Evolutionary conservation across 2,113 vertebrate species (phyloP), one percentile per base, ranked within the genome.

Genomic region (Haliaeetus leucogaster): DNA sequence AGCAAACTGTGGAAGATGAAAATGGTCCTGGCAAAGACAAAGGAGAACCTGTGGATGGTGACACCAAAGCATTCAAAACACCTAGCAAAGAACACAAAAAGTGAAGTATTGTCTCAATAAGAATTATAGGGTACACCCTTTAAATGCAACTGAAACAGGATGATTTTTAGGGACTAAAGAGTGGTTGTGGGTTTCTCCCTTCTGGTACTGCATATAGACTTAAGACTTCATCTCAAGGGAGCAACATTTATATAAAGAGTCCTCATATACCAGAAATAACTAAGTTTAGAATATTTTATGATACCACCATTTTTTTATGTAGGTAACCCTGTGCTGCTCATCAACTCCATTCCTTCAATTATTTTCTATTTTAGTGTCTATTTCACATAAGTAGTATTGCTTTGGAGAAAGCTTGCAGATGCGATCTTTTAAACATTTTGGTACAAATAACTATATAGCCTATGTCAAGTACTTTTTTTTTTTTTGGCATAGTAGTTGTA

Each of bases 31-130:
- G 95, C 10, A 98, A 98, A 88, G 98, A 98, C 13, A 96, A 96
- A 90, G 97, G 97, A 53, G 97, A 97, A 43, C n/a, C 97, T 29
- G 95, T 97, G 89, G 98, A 99, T 59, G 62, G 94, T 82, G 98
- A 99, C n/a, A 85, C 98, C 36, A 99, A 98, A 83, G 98, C 98
- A 0, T 99, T 99, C 94, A 98, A 96, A 97, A 98, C 96, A 79
- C 96, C 98, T 30, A 95, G 53, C 74, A 98, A 98, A 91, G 99
- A 99, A 79, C 98, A 98, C 82, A 98, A 96, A 97, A 98, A 95
- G 98, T 98, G 92, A 97, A 95, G 91, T 83, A 82, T 89, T 95
- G 21, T 47, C 10, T 78, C 36, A 63, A 2, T 89, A 56, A 27
- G 38, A 17, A 20, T 43, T 94, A 6, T 2, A 78, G 26, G 19